A percentile compares a stretch with the other conserved stretches of the same genome.
These are phyloP conservation scores for Phrynosoma blainvillii DNA, from an alignment of 2,113 vertebrate genomes.

Conservation along the genomic window DNA sequence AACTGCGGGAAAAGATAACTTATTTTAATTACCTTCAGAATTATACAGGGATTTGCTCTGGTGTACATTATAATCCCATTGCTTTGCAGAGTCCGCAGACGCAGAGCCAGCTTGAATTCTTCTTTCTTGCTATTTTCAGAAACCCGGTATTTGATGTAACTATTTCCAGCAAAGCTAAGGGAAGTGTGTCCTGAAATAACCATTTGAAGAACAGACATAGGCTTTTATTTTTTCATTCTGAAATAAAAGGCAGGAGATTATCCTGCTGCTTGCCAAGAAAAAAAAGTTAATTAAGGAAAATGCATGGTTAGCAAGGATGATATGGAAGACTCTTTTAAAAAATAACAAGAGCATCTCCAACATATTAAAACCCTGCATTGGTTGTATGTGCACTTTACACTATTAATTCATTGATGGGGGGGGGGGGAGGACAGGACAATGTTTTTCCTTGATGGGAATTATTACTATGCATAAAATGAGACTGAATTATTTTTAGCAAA, in stretches of 20 bases:
- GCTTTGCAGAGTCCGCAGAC: constrained; percentile 93
- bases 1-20: constrained; percentile 52
- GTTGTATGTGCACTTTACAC: neutral
- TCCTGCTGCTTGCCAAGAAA: constrained; percentile 12
- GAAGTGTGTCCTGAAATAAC: constrained; percentile 89
- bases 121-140: constrained; percentile 86
- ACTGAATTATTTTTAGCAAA: neutral
- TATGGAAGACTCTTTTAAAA: constrained; percentile 43
- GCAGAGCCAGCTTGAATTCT: constrained; percentile 90
- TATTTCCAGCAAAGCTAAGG: constrained; percentile 96
- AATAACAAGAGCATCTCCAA: constrained; percentile 12
- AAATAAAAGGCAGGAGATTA: constrained; percentile 47
- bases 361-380: constrained; percentile 15
- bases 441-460: neutral
- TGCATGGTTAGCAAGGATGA: constrained; percentile 37
- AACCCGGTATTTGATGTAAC: constrained; percentile 95
- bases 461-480: neutral
- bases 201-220: constrained; percentile 60
- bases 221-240: constrained; percentile 59
- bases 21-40: constrained; percentile 88
- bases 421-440: neutral
- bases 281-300: constrained; percentile 51
- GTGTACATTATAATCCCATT: constrained; percentile 95
- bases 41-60: constrained; percentile 88
- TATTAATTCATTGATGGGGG: constrained; percentile 16